Evolutionary conservation across 1,140 invertebrate genomes (phyloP), one percentile per base, ranked within the genome.

Genomic region (Magallana ariakensis): DNA sequence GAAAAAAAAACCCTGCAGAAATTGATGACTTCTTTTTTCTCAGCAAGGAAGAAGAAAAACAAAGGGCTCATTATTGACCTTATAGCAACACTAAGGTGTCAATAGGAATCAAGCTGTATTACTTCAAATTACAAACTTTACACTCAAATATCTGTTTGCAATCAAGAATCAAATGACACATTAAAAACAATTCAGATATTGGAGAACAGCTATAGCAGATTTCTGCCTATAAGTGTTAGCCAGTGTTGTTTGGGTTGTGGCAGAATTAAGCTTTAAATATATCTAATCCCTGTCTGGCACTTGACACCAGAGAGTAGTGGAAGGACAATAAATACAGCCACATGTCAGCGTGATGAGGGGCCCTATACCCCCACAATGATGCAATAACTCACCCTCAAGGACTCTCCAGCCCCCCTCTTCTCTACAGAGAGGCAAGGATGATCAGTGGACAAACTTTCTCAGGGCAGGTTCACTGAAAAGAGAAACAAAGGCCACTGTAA

Each of bases 331-430:
- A 70, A 70, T 22, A 22, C 7, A 8, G 13, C 9, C 10, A 26
- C 15, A 15, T 70, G 19, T 70, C 66, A 22, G 5, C n/a, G 4
- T 22, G 15, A 70, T 5, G 66, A 70, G 19, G 33, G n/a, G 33
- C 66, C 66, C 66, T 26, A 33, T 70, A 70, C 66, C 22, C 66
- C 66, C 11, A 33, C 66, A 70, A 70, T 70, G 66, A 70, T 70
- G 66, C 66, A 70, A 70, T 70, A 70, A 70, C 66, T 70, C 66
- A 22, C 66, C 33, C 19, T 70, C 66, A 70, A 70, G 66, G 66
- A 26, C 22, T 26, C 66, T 70, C 19, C n/a, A 70, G 22, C 19
- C n/a, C 66, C 22, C 10, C 1, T 11, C 66, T 8, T 70, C 66
- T 70, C 66, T 11, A 9, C n/a, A 26, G 13, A 19, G 33, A 16